These are phyloP conservation scores for Micrasema longulum DNA, from an alignment of 1,140 invertebrate genomes.

Conservation along the genomic window DNA sequence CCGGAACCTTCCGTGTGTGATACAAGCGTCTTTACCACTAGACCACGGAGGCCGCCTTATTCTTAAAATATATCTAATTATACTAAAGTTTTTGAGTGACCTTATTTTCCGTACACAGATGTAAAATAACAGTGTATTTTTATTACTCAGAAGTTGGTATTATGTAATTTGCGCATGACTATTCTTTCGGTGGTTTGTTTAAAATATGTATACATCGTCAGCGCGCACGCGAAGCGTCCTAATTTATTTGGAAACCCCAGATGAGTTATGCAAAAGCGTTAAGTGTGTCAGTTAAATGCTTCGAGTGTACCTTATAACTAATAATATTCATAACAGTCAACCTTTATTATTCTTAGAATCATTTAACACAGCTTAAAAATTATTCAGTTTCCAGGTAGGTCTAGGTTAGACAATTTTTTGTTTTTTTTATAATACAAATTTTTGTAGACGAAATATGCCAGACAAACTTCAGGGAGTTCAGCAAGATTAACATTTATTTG, in stretches of 20 bases:
- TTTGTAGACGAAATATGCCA: no score
- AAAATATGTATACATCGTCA: conserved; percentile 13
- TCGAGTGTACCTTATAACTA: background rate
- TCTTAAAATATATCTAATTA: no score
- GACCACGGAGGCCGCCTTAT: no score
- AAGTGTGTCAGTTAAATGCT: conserved; percentile 37
- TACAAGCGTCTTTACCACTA: no score
- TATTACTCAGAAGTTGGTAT: background rate
- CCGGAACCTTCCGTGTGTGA: no score
- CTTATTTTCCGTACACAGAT: no score
- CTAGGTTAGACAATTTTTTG: background rate
- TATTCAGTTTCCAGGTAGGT: background rate
- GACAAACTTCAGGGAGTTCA: no score
- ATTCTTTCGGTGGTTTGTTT: conserved; percentile 17
- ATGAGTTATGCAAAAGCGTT: conserved; percentile 40
- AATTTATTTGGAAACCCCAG: conserved; percentile 44
- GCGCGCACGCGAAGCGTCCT: conserved; percentile 13
- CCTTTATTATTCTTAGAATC: conserved; percentile 12
- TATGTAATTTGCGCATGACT: conserved; percentile 4
- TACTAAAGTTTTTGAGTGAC: no score
- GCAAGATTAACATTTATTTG: no score
- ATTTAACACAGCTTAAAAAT: no score
- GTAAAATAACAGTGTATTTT: background rate
- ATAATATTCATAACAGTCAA: background rate
- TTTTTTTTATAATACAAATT: background rate